Base-by-base conservation (phyloP, 2,797 vertebrate genomes). In the Coracias cyanogaster region DNA sequence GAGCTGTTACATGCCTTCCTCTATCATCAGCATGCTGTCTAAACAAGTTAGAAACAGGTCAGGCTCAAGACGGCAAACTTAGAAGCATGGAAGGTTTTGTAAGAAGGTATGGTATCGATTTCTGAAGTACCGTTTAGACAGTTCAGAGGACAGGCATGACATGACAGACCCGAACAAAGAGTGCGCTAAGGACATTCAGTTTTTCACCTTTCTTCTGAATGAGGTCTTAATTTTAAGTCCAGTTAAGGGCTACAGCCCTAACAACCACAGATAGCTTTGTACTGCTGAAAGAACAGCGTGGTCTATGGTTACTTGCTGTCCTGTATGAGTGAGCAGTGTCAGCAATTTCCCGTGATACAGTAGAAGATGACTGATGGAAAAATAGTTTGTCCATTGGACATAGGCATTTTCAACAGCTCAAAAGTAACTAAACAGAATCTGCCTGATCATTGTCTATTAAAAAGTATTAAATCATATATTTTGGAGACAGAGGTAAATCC, bases 61-160 rank as follows among this genome's bases (percentile, higher is more conserved):
- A 62, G 61, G 85, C 80, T 91, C 70, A 93, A 88, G 88, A 82
- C 33, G 35, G 72, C 49, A 93, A 94, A 86, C 17, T 43, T 37
- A 25, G 41, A 74, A 12, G 43, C 9, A 37, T 21, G 72, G 94
- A 67, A 69, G 37, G 22, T 77, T 92, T 43, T 37, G 49, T 55
- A 72, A 71, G 72, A 83, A 91, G 35, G n/a, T 45, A 61, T 37
- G 33, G 2, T 28, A 66, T 33, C n/a, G 41, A 52, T 78, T 76
- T 83, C 77, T 90, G 73, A 61, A 72, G 58, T 3, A 74, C 24
- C 9, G 3, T 43, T 90, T 82, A 51, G 37, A 54, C 39, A 31
- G 29, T 61, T 86, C 77, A 51, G 72, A 90, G 70, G 54, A 82
- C 37, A 73, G 48, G 64, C 29, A 48, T 10, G 43, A 91, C 48